These are phyloP conservation scores for Drosophila putrida DNA, from an alignment of 2,888 invertebrate species.

Conservation along the genomic window DNA sequence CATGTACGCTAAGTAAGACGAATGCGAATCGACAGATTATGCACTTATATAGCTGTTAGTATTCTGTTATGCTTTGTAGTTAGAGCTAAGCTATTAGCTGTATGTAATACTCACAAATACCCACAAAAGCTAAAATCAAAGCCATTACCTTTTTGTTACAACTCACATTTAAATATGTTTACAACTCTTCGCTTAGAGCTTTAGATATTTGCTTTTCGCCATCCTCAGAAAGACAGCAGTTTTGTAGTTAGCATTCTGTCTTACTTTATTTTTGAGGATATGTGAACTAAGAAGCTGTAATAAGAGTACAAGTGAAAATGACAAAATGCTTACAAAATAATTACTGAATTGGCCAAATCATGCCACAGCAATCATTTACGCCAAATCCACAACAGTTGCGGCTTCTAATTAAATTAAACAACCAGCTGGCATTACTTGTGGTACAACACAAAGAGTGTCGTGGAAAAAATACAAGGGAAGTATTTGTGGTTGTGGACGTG, in stretches of 20 bases:
- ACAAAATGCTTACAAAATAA: slow-evolving; percentile 41
- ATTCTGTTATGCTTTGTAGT: not conserved
- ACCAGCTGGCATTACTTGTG: slow-evolving; percentile 22
- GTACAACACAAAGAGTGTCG: slow-evolving; percentile 24
- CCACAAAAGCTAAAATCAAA: not conserved
- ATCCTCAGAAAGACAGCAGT: too few relatives aligned
- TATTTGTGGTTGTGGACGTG: not conserved
- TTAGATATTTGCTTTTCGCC: not conserved
- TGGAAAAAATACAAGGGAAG: slow-evolving; percentile 10
- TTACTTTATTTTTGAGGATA: not conserved
- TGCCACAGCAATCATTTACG: slow-evolving; percentile 72
- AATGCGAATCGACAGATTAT: not conserved
- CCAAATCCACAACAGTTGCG: slow-evolving; percentile 61
- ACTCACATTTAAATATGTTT: not conserved
- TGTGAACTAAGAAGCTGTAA: slow-evolving; percentile 23
- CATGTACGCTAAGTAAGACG: slow-evolving; percentile 75
- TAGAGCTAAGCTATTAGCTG: not conserved
- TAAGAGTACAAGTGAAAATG: slow-evolving; percentile 54
- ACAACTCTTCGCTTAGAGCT: not conserved
- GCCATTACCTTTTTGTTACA: not conserved
- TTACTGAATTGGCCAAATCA: slow-evolving; percentile 65
- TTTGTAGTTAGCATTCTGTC: too few relatives aligned
- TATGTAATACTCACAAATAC: not conserved
- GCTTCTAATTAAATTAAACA: slow-evolving; percentile 76
- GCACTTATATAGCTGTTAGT: not conserved